Conservation (phyloP, 2,888 invertebrate species). For the Drosophila mimica region DNA sequence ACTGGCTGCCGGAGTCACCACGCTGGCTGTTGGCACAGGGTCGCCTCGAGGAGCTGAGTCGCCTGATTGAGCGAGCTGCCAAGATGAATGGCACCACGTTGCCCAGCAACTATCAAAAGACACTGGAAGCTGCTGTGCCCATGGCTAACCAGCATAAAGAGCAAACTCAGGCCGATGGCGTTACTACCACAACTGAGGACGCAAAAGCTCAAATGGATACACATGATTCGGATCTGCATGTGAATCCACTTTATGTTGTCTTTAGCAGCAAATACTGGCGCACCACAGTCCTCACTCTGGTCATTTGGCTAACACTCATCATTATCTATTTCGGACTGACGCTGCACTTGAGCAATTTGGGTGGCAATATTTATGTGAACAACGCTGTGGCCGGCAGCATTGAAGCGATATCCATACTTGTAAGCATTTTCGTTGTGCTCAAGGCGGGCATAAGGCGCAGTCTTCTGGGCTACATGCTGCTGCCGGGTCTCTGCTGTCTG, state of each 20-base stretch:
- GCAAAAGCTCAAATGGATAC: constrained; percentile 66
- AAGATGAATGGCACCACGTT: constrained; percentile 88
- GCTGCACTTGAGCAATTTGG: constrained; percentile 90
- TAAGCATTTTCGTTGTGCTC: constrained; percentile 90
- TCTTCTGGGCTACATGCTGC: constrained; percentile 88
- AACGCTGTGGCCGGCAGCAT: constrained; percentile 89
- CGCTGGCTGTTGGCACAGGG: constrained; percentile 91
- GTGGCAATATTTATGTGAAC: constrained; percentile 90
- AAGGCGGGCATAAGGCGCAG: constrained; percentile 90
- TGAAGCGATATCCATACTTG: constrained; percentile 90
- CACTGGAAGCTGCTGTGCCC: constrained; percentile 83
- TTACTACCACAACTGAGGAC: constrained; percentile 19
- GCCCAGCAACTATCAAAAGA: constrained; percentile 89
- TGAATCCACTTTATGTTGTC: constrained; percentile 87
- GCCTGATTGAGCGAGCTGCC: constrained; percentile 88
- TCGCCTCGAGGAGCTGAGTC: constrained; percentile 88
- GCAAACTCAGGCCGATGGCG: constrained; percentile 23
- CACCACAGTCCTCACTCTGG: constrained; percentile 89
- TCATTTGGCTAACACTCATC: constrained; percentile 91
- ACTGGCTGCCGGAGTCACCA: constrained; percentile 91
- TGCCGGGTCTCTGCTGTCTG: constrained; percentile 89
- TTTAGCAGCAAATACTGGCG: constrained; percentile 88
- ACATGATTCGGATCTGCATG: constrained; percentile 58
- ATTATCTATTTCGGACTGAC: constrained; percentile 92
- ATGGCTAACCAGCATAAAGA: constrained; percentile 71